Evolutionary conservation across 2,888 invertebrate species (phyloP), one percentile per base, ranked within the genome.

Genomic region (Toxonevra muliebris): DNA sequence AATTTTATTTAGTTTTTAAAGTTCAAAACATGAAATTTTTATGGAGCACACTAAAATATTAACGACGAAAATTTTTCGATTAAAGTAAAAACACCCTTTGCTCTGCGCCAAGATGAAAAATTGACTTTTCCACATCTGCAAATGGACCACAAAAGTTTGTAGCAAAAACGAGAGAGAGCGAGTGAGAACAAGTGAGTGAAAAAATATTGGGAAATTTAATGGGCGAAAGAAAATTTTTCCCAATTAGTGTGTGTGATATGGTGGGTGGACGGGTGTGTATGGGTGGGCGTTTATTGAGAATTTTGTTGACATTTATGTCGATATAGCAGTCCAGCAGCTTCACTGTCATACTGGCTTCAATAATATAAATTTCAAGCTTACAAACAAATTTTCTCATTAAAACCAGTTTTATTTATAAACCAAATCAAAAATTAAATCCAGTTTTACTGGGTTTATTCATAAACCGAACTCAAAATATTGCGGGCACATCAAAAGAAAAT

Each of bases 11-110:
- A 60, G 40, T 42, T 42, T 63, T 68, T 61, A 48, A 59, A 48
- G 19, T 66, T 52, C 61, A 61, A 64, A 42, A 52, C 54, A 59
- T 60, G 40, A 58, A 65, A 41, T 40, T 65, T 68, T 73, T 76
- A 72, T 71, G 43, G 17, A 55, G 53, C 59, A 48, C 65, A 66
- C 52, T 71, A 19, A 67, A 68, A 68, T 71, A 66, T 69, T 69
- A 69, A 68, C 65, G 69, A 71, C 59, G 59, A 66, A 10, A 65
- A 70, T 53, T 54, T 54, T 66, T 69, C 61, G 63, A 58, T 68
- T 58, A 69, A 70, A 71, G 58, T 71, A 75, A 77, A 77, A 76
- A 77, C 76, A 77, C 76, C 77, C 77, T 78, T 77, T 76, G 75
- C 75, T 72, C 74, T 76, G 73, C 74, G 74, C 50, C 71, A 73